Conservation (phyloP, 2,888 invertebrate species). For the Cantharis flavilabris region DNA sequence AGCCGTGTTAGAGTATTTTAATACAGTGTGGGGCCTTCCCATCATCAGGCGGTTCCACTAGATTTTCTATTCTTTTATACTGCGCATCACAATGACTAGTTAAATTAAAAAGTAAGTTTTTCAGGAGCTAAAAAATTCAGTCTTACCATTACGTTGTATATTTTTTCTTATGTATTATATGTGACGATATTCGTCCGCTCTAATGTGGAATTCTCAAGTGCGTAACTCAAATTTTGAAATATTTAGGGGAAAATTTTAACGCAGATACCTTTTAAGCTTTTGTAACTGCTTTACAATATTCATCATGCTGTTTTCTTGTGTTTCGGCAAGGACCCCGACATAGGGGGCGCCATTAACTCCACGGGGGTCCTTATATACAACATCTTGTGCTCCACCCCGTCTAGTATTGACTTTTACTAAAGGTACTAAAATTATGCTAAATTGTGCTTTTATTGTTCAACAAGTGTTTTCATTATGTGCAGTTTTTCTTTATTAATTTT, state of each 20-base stretch:
- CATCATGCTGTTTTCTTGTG: conserved; percentile 43
- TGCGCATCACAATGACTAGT: neutral
- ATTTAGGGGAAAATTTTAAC: neutral
- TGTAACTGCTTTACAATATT: conserved; percentile 10
- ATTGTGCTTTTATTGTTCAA: neutral
- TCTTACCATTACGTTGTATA: neutral
- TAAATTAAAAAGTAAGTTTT: neutral
- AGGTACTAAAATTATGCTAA: conserved; percentile 2
- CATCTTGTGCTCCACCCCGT: conserved; percentile 46
- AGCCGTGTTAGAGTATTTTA: conserved; percentile 53
- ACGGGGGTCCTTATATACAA: conserved; percentile 44
- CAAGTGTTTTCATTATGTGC: neutral
- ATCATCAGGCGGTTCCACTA: conserved; percentile 24
- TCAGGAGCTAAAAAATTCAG: neutral
- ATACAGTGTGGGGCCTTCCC: conserved; percentile 24
- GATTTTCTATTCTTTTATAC: neutral
- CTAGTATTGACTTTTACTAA: conserved; percentile 36
- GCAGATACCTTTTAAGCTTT: neutral
- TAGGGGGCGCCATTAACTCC: conserved; percentile 51
- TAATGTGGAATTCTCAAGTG: neutral
- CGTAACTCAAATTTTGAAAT: neutral
- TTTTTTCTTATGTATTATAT: neutral
- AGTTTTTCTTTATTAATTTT: neutral
- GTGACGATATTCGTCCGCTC: neutral
- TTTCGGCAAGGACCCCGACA: conserved; percentile 49